Conservation (phyloP, 2,888 invertebrate genomes). For the Xestia c-nigrum region DNA sequence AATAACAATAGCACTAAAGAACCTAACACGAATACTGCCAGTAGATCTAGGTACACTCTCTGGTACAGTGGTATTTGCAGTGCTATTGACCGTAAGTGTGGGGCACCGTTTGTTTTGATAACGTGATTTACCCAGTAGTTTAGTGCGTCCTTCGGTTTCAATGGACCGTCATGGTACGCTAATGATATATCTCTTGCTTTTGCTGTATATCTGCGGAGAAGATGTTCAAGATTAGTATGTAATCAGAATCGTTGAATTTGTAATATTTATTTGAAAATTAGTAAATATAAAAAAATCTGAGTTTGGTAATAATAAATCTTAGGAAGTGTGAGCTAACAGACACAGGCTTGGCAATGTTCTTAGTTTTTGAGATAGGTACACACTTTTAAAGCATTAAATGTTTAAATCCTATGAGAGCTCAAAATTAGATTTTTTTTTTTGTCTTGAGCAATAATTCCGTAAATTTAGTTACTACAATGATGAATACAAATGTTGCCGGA, state of each 20-base stretch:
- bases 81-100: constrained; percentile 76
- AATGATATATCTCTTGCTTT: constrained; percentile 73
- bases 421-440: background rate
- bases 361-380: background rate
- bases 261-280: background rate
- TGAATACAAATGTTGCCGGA: too few species aligned
- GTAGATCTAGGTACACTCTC: constrained; percentile 76
- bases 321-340: background rate
- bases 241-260: background rate
- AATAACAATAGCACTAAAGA: constrained; percentile 21
- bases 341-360: background rate
- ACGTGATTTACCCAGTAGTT: constrained; percentile 81
- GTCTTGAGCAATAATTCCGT: background rate
- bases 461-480: background rate
- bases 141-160: constrained; percentile 72
- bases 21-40: constrained; percentile 51
- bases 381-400: too few species aligned
- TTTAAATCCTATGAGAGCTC: too few species aligned
- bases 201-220: constrained; percentile 71
- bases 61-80: constrained; percentile 75
- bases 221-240: background rate
- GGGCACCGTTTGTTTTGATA: constrained; percentile 74
- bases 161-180: constrained; percentile 75
- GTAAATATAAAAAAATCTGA: background rate
- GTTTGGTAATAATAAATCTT: background rate